Evolutionary conservation across 1,140 invertebrate genomes (phyloP).

Genomic region (Lordiphosa stackelbergi): DNA sequence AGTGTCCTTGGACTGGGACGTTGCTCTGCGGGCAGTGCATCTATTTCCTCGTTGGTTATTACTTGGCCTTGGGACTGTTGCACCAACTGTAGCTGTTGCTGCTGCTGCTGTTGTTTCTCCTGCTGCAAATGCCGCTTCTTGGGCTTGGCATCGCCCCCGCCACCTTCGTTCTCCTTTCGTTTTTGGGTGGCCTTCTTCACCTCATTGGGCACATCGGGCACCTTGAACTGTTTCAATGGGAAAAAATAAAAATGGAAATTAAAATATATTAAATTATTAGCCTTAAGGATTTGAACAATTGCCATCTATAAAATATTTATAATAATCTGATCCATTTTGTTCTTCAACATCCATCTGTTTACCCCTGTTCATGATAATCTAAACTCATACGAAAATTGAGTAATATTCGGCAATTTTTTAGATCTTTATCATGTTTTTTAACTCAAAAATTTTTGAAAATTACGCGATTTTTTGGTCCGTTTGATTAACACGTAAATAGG

Average conservation of each 20-base stretch:
- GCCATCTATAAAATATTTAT: no score
- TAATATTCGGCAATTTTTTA: no score
- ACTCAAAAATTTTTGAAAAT: no score
- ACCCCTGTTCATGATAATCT: no score
- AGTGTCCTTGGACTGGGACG: conserved; percentile 41
- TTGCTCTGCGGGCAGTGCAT: conserved; percentile 29
- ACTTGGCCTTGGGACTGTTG: conserved; percentile 3
- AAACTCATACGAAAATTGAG: no score
- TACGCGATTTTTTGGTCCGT: no score
- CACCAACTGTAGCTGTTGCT: conserved; percentile 25
- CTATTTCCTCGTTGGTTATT: conserved; percentile 33
- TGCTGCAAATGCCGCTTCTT: conserved; percentile 59
- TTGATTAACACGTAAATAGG: no score
- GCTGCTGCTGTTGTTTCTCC: conserved; percentile 22
- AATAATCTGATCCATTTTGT: no score
- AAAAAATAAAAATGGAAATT: background rate
- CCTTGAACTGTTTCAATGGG: conserved; percentile 48
- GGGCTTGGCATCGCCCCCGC: conserved; percentile 41
- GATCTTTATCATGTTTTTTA: no score
- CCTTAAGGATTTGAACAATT: no score
- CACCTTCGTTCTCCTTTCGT: conserved; percentile 56
- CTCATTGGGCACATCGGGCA: conserved; percentile 66
- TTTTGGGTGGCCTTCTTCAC: conserved; percentile 63
- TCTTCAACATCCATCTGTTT: no score
- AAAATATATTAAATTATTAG: background rate